Evolutionary conservation across 2,113 vertebrate genomes (phyloP).

Genomic region (Elephas maximus): DNA sequence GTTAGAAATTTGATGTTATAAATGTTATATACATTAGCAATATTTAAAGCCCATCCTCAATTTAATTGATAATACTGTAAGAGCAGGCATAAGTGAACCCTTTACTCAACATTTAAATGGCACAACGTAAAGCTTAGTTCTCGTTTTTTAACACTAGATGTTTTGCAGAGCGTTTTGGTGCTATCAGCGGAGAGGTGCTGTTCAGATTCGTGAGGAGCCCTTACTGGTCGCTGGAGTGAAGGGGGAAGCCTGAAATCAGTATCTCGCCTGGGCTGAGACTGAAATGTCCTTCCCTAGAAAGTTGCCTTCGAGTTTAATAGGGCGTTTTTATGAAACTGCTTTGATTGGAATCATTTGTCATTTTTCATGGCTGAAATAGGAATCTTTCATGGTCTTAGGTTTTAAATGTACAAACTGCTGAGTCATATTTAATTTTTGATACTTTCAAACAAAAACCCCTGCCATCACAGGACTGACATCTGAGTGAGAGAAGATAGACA

Average conservation of each 20-base stretch:
- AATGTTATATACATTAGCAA: not conserved
- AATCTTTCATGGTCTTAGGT: not conserved
- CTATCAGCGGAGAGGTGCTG: not conserved
- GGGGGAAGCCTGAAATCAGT: slow-evolving; percentile 7
- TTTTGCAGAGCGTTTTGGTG: slow-evolving; percentile 29
- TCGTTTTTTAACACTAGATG: slow-evolving; percentile 4
- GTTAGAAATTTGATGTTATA: slow-evolving; percentile 52
- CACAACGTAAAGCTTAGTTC: not conserved
- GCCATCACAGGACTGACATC: not conserved
- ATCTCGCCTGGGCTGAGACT: slow-evolving; percentile 15
- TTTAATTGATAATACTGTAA: slow-evolving; percentile 34
- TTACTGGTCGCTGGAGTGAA: slow-evolving; percentile 68
- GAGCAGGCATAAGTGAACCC: not conserved
- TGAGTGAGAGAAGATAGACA: not conserved
- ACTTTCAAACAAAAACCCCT: not conserved
- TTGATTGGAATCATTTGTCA: slow-evolving; percentile 55
- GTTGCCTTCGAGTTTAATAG: slow-evolving; percentile 49
- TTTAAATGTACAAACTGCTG: slow-evolving; percentile 1
- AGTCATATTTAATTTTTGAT: slow-evolving; percentile 13
- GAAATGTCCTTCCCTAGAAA: slow-evolving; percentile 56
- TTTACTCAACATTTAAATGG: not conserved
- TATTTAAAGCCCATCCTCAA: slow-evolving; percentile 31
- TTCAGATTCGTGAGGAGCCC: not conserved
- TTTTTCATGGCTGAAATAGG: slow-evolving; percentile 69
- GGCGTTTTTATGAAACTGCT: slow-evolving; percentile 28